Evolutionary conservation across 2,113 vertebrate genomes (phyloP).

Genomic region (Pycnonotus jocosus): DNA sequence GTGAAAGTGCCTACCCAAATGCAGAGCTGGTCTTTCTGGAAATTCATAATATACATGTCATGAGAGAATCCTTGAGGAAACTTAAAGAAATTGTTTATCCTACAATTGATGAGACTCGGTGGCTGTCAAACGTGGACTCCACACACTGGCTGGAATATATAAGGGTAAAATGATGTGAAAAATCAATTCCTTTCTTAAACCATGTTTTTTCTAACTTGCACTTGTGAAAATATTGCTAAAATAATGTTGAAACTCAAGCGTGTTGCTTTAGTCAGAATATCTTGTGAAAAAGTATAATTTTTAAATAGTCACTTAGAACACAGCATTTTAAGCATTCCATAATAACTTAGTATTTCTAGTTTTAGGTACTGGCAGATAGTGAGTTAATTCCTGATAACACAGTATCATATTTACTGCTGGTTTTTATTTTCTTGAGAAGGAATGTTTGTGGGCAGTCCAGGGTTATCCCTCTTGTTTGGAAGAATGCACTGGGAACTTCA

Average conservation of each 20-base stretch:
- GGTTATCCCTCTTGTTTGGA: conserved; percentile 32
- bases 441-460: conserved; percentile 10
- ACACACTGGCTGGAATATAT: conserved; percentile 97
- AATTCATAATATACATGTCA: conserved; percentile 97
- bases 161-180: conserved; percentile 72
- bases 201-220: neutral
- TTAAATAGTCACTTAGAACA: neutral
- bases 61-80: conserved; percentile 93
- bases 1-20: conserved; percentile 87
- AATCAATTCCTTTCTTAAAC: neutral
- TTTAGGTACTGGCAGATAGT: neutral
- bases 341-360: neutral
- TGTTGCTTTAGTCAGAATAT: neutral
- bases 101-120: conserved; percentile 85
- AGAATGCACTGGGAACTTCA: conserved; percentile 48
- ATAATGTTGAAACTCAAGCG: neutral
- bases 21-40: conserved; percentile 91
- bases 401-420: neutral
- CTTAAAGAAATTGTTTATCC: conserved; percentile 93
- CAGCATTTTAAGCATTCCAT: neutral
- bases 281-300: neutral
- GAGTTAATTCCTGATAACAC: neutral
- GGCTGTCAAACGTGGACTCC: conserved; percentile 88
- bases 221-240: neutral
- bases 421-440: conserved; percentile 16